Conservation (phyloP, 1,140 invertebrate genomes). For the Cyphomyrmex costatus region DNA sequence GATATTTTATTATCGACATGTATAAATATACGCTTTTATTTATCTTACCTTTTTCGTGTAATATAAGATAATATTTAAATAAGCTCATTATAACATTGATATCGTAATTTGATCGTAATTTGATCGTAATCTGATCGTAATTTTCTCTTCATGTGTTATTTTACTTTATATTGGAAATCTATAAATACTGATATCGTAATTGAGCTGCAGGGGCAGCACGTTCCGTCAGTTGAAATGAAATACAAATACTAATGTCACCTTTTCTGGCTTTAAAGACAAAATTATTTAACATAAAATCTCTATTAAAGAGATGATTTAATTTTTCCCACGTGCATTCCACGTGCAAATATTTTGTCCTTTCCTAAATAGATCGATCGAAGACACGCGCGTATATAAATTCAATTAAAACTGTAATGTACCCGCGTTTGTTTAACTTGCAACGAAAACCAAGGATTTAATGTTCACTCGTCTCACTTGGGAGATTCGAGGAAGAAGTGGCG, state of each 20-base stretch:
- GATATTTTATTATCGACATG: constrained; percentile 29
- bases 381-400: background rate
- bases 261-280: background rate
- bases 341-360: background rate
- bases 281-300: constrained; percentile 1
- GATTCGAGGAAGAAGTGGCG: constrained; percentile 5
- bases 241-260: background rate
- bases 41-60: background rate
- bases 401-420: constrained; percentile 35
- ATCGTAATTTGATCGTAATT: background rate
- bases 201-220: background rate
- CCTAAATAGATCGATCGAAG: background rate
- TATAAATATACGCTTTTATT: constrained; percentile 26
- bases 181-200: constrained; percentile 17
- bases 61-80: constrained; percentile 37
- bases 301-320: constrained; percentile 8
- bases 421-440: background rate
- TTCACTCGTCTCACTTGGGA: background rate
- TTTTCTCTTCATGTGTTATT: constrained; percentile 24
- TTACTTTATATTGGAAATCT: constrained; percentile 20
- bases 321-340: background rate
- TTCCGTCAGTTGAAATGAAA: constrained; percentile 15
- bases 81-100: constrained; percentile 31
- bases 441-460: constrained; percentile 23
- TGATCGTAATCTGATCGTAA: constrained; percentile 15